These are phyloP conservation scores for Apis dorsata DNA, from an alignment of 1,140 invertebrate species.

Conservation along the genomic window DNA sequence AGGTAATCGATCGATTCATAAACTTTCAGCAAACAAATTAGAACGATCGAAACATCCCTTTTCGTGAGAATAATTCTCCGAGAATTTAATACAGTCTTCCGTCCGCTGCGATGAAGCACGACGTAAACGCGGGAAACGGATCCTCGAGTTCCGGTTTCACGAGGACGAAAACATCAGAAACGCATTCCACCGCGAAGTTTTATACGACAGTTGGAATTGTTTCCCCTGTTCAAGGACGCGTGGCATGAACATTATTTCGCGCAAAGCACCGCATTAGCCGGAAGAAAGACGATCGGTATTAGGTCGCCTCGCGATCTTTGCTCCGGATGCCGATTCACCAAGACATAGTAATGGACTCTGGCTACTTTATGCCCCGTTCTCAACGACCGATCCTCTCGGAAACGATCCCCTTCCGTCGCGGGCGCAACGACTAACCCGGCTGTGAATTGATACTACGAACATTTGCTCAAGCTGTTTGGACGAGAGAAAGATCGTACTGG, in stretches of 20 bases:
- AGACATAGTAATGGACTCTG: slow-evolving; percentile 58
- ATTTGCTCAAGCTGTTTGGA: slow-evolving; percentile 45
- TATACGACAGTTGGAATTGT: slow-evolving; percentile 26
- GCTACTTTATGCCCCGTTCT: slow-evolving; percentile 55
- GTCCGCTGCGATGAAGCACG: background rate
- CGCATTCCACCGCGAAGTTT: slow-evolving; percentile 15
- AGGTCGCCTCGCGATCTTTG: slow-evolving; percentile 57
- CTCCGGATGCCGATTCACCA: slow-evolving; percentile 53
- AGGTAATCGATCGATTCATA: background rate
- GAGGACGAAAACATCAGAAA: slow-evolving; percentile 26
- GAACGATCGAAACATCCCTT: background rate
- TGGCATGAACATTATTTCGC: slow-evolving; percentile 51
- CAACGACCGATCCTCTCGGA: slow-evolving; percentile 41
- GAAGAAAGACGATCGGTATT: slow-evolving; percentile 58
- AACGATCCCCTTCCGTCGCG: slow-evolving; percentile 47
- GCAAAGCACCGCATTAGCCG: slow-evolving; percentile 59
- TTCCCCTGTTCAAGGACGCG: slow-evolving; percentile 27
- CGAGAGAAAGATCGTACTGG: slow-evolving; percentile 44
- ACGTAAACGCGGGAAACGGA: background rate
- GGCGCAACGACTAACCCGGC: slow-evolving; percentile 37
- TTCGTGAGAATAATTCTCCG: background rate
- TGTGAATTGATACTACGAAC: slow-evolving; percentile 54
- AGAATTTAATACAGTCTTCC: background rate
- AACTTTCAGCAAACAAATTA: no score
- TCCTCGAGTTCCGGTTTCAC: background rate